phyloP scores from a whole-genome alignment of 2,797 vertebrate species.

The Acrossocheilus fasciatus region DNA sequence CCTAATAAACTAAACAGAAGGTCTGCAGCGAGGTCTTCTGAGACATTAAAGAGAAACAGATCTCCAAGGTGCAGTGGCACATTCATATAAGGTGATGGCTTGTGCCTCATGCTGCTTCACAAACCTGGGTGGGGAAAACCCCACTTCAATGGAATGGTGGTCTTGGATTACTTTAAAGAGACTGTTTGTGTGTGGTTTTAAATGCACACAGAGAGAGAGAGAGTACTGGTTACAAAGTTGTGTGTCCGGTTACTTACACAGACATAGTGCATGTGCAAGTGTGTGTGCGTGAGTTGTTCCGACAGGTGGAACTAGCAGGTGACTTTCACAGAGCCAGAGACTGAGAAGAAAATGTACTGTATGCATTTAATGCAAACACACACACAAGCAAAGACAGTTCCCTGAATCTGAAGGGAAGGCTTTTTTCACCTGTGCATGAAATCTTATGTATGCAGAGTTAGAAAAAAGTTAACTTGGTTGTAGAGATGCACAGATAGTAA shows the following conservation, averaged over 20 bases:
- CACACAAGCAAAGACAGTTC: background rate
- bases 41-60: constrained; percentile 30
- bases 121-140: constrained; percentile 36
- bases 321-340: constrained; percentile 51
- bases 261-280: constrained; percentile 22
- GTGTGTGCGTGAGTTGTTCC: constrained; percentile 51
- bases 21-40: constrained; percentile 16
- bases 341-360: constrained; percentile 58
- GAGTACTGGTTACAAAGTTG: constrained; percentile 18
- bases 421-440: background rate
- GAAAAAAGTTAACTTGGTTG: background rate
- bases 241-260: constrained; percentile 15
- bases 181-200: constrained; percentile 31
- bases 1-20: background rate
- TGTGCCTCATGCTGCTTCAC: constrained; percentile 24
- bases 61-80: constrained; percentile 36
- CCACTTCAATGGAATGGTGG: constrained; percentile 48
- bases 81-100: constrained; percentile 50
- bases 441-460: background rate
- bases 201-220: constrained; percentile 17
- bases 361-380: constrained; percentile 28
- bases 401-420: background rate
- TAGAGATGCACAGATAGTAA: background rate
- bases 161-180: constrained; percentile 47
- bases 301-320: constrained; percentile 69